These are phyloP conservation scores for Dinomys branickii DNA, from an alignment of 2,113 vertebrate species.

Conservation along the genomic window DNA sequence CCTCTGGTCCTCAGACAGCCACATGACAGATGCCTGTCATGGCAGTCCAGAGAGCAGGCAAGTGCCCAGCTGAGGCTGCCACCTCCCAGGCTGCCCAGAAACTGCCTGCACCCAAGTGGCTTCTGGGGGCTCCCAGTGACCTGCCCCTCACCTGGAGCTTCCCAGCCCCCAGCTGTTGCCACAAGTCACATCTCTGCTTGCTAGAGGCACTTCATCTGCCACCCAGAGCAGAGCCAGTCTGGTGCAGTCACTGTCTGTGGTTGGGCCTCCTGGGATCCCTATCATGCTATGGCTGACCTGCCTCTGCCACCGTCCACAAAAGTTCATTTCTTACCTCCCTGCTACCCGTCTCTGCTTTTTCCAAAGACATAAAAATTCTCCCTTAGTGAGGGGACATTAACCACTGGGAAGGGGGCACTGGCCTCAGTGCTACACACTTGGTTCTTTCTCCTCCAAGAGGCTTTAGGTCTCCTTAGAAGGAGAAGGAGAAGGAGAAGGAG, in stretches of 20 bases:
- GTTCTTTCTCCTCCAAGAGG: not conserved
- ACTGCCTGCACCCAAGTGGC: not conserved
- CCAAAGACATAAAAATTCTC: not conserved
- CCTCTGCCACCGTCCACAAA: not conserved
- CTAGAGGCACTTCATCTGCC: not conserved
- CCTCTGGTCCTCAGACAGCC: constrained; percentile 43
- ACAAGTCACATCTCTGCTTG: not conserved
- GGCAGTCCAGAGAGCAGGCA: not conserved
- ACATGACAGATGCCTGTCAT: not conserved
- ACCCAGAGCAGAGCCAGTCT: not conserved
- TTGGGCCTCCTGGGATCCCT: not conserved
- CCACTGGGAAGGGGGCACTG: not conserved
- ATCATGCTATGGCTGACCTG: not conserved
- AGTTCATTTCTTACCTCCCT: not conserved
- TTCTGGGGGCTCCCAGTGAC: not conserved
- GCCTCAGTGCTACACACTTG: not conserved
- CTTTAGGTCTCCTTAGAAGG: too few relatives aligned
- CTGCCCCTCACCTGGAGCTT: not conserved
- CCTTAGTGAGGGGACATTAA: not conserved
- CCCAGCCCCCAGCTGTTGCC: not conserved
- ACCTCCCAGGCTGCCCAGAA: constrained; percentile 19
- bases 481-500: too few relatives aligned
- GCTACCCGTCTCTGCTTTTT: not conserved
- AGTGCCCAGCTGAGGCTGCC: not conserved
- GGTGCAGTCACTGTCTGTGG: not conserved